Evolutionary conservation across 92 coral and sea anemone species (phyloP), one percentile per base, ranked within the genome.

Genomic region (Bergia sp.): DNA sequence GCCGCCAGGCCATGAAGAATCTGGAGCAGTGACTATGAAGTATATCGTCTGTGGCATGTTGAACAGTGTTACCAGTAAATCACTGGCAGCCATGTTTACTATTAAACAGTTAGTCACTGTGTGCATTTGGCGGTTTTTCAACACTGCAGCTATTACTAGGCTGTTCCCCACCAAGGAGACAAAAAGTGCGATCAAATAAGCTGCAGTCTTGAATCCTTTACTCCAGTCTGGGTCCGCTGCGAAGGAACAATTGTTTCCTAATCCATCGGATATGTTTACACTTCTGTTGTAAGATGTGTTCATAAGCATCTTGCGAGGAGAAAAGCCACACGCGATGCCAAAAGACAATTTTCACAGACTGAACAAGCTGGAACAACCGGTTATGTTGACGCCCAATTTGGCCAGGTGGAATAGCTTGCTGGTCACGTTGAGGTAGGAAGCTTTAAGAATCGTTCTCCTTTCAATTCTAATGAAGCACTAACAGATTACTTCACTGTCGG

Each of bases 21-120:
- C 85, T 4, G 85, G 85, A 8, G 37, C 45, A 15, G 41, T 81
- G 29, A 81, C 38, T 9, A 37, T 38, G 37, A 37, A 81, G 85
- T 81, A 81, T 61, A 81, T 61, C 21, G 73, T 57, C 44, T 81
- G 85, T 58, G 85, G 85, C 85, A 81, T 81, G 16, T 81, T 81
- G 1, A 81, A 81, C 49, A 58, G 11, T 10, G 74, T 81, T n/a
- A 81, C 13, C 37, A 81, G 44, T 18, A 81, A 81, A 39, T 81
- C 85, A 39, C 85, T 38, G 50, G 37, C 53, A 4, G 85, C 85
- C 73, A 81, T 57, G 50, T 81, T 81, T 65, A 81, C 85, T 37
- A 81, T 81, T 55, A 81, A 5, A 39, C 36, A 81, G 85, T 81
- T 81, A 5, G 74, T 81, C 1, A 81, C 72, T 1, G 85, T 81